phyloP scores from a whole-genome alignment of 30 jellyfish, hydroid and myxozoan species.

The Turritopsis rubra region DNA sequence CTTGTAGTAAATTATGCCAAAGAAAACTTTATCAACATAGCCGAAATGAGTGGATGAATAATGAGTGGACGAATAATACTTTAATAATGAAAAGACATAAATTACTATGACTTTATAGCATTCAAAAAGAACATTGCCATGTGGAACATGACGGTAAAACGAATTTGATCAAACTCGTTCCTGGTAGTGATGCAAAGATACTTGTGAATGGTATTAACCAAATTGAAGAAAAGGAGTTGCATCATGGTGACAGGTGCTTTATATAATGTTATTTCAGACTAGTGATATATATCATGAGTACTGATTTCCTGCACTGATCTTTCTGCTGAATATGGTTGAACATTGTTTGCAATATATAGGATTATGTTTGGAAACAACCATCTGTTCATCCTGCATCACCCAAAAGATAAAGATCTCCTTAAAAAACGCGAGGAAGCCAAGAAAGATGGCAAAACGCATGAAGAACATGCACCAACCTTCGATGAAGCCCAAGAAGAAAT shows the following conservation, averaged over 20 bases:
- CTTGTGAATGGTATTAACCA: constrained; percentile 68
- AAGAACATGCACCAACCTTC: constrained; percentile 64
- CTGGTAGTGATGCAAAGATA: constrained; percentile 63
- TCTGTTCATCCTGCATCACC: constrained; percentile 82
- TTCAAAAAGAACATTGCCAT: constrained; percentile 58
- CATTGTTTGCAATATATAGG: too few relatives aligned
- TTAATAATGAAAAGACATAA: neutral
- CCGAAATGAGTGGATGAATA: too few relatives aligned
- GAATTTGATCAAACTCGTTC: constrained; percentile 36
- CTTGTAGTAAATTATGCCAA: too few relatives aligned
- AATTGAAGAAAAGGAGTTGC: constrained; percentile 56
- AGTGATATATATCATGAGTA: too few relatives aligned
- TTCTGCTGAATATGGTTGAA: too few relatives aligned
- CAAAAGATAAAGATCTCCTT: constrained; percentile 63
- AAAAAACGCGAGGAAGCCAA: constrained; percentile 58
- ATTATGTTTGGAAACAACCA: constrained; percentile 91
- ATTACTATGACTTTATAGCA: constrained; percentile 26
- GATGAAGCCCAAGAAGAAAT: constrained; percentile 94
- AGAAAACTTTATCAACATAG: too few relatives aligned
- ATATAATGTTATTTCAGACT: too few relatives aligned
- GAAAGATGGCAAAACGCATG: constrained; percentile 42
- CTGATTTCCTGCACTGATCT: too few relatives aligned
- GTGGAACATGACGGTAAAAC: constrained; percentile 44
- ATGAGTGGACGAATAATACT: neutral
- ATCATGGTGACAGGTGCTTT: constrained; percentile 81